Evolutionary conservation across 1,140 invertebrate species (phyloP).

Genomic region (Trachymyrmex cornetzi): DNA sequence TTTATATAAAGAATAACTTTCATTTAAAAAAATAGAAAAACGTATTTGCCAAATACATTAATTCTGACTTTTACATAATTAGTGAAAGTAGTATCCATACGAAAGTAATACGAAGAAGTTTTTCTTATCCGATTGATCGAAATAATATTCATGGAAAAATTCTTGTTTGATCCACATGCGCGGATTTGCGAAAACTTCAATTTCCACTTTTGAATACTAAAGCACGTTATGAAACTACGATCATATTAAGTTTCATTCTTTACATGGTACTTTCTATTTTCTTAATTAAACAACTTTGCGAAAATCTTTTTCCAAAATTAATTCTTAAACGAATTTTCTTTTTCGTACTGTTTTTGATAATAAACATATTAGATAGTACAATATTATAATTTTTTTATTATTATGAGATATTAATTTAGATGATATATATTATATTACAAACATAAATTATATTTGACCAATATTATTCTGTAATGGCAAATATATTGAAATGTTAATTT

Average conservation of each 20-base stretch:
- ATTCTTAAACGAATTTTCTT: neutral
- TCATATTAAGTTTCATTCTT: neutral
- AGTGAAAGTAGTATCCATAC: neutral
- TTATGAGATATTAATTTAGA: neutral
- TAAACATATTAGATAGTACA: neutral
- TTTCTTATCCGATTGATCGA: neutral
- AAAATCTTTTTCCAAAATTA: neutral
- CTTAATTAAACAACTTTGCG: neutral
- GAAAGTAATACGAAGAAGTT: conserved; percentile 8
- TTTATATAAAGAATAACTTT: neutral
- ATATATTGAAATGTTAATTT: neutral
- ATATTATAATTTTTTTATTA: neutral
- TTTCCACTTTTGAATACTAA: conserved; percentile 4
- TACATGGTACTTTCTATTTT: neutral
- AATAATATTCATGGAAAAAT: neutral
- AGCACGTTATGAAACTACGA: neutral
- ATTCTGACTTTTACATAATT: neutral
- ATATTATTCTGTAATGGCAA: neutral
- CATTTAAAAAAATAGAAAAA: neutral
- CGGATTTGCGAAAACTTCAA: neutral
- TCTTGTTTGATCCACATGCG: conserved; percentile 1
- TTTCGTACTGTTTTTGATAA: too few relatives aligned
- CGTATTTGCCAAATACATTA: neutral
- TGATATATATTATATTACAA: too few relatives aligned
- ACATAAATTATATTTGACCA: neutral